Evolutionary conservation across 2,113 vertebrate genomes (phyloP), one percentile per base, ranked within the genome.

Genomic region (Cairina moschata): DNA sequence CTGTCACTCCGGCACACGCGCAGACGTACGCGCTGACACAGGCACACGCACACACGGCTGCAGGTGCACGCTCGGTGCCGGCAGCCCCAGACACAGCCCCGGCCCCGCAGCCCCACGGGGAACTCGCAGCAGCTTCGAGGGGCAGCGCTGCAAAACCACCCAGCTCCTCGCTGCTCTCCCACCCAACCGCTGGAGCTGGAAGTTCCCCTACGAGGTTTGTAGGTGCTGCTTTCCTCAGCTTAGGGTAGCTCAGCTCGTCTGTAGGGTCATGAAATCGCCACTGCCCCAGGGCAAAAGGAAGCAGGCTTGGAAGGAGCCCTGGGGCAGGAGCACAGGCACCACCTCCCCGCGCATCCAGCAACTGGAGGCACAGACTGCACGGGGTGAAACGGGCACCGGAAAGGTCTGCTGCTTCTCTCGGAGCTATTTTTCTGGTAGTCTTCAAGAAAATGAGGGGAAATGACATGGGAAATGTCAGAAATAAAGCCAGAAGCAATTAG

Each of bases 391-490:
- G 8, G 71, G 83, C 4, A 2, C 83, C 59, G 77, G 46, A 54
- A 84, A 94, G 83, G 86, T 86, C 91, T 82, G 1, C 69, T 18
- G 80, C 66, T 95, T 68, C 77, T 91, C 92, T 59, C 17, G 66
- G 84, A 96, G 96, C 91, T 93, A 73, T 96, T 93, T 93, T 93
- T 84, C 95, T 65, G 94, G 69, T 83, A 79, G 83, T 89, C 91
- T 84, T 95, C 17, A 72, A 92, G 94, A 96, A 96, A 96, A 96
- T 79, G 92, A 97, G 94, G 95, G 92, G 94, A 97, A 96, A 95
- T 9, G 86, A 91, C 96, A 93, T 95, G 96, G 96, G 95, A 97
- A 97, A 97, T 95, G 96, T 95, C 94, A 96, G 94, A 97, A 96
- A 97, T 91, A 91, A 96, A 97, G 94, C 95, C 93, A 96, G 94